Conservation (phyloP, 1,140 invertebrate genomes). For the Listronotus bonariensis region DNA sequence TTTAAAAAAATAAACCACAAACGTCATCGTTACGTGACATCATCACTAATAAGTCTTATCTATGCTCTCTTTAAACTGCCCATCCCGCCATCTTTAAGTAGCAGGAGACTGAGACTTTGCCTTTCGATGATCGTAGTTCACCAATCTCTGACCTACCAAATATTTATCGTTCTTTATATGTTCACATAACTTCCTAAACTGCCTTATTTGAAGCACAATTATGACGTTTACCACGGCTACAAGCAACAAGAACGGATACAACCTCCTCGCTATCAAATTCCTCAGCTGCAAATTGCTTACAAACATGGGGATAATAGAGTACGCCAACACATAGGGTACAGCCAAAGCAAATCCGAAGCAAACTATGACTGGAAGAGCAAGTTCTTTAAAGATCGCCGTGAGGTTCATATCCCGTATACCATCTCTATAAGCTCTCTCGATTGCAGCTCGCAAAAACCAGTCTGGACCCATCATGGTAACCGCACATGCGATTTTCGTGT, state of each 20-base stretch:
- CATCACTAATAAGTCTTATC: too few relatives aligned
- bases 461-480: constrained; percentile 97
- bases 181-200: constrained; percentile 93
- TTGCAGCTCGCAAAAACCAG: constrained; percentile 86
- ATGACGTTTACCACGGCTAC: constrained; percentile 70
- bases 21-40: too few relatives aligned
- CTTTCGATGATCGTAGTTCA: constrained; percentile 89
- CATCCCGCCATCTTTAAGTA: background rate
- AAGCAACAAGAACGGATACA: constrained; percentile 89
- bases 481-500: constrained; percentile 97
- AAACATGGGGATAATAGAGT: constrained; percentile 81
- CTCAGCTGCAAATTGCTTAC: constrained; percentile 72
- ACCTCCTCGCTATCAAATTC: constrained; percentile 80
- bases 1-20: too few relatives aligned
- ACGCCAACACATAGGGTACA: constrained; percentile 86
- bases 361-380: constrained; percentile 88
- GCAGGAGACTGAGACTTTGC: constrained; percentile 21
- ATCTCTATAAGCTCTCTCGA: constrained; percentile 89
- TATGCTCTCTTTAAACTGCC: background rate
- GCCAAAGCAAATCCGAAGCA: constrained; percentile 86
- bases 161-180: constrained; percentile 99
- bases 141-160: constrained; percentile 89
- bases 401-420: constrained; percentile 93
- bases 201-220: constrained; percentile 77
- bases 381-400: constrained; percentile 78